These are phyloP conservation scores for Sebastes vulpes DNA, from an alignment of 2,797 vertebrate species.

Conservation along the genomic window DNA sequence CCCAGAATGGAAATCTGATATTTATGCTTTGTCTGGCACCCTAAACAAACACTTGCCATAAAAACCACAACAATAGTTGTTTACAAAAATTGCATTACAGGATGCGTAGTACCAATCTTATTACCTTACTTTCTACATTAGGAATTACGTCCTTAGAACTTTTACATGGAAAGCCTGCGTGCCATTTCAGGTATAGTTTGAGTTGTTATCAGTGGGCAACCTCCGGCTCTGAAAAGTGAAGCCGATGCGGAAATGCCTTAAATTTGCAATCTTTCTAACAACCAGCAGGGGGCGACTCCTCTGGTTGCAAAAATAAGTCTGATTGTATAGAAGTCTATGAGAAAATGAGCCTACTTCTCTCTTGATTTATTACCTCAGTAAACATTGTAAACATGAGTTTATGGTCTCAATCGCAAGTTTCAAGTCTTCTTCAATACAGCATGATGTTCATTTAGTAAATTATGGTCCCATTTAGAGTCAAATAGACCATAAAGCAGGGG, in stretches of 20 bases:
- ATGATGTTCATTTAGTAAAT: no score
- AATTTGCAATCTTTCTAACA: rapidly evolving
- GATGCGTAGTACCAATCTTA: neutral
- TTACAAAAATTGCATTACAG: neutral
- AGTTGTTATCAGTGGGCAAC: neutral
- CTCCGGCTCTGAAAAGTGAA: no score
- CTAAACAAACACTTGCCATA: neutral
- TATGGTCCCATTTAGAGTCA: no score
- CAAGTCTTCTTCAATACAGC: no score
- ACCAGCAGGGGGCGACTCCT: no score
- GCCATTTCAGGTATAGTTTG: neutral
- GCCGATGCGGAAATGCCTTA: rapidly evolving
- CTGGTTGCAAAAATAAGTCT: no score
- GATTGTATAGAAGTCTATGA: no score
- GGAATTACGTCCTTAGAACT: neutral
- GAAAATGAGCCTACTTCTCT: no score
- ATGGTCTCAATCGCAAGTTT: no score
- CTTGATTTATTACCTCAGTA: no score
- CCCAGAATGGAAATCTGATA: neutral
- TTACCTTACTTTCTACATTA: neutral
- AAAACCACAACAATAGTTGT: neutral
- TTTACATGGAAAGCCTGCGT: neutral
- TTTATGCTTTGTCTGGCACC: neutral
- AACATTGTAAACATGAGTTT: no score
- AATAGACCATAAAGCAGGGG: no score